A percentile compares a stretch with the other conserved stretches of the same genome.
These are phyloP conservation scores for Periophthalmodon schlosseri DNA, from an alignment of 2,113 vertebrate genomes.

Conservation along the genomic window DNA sequence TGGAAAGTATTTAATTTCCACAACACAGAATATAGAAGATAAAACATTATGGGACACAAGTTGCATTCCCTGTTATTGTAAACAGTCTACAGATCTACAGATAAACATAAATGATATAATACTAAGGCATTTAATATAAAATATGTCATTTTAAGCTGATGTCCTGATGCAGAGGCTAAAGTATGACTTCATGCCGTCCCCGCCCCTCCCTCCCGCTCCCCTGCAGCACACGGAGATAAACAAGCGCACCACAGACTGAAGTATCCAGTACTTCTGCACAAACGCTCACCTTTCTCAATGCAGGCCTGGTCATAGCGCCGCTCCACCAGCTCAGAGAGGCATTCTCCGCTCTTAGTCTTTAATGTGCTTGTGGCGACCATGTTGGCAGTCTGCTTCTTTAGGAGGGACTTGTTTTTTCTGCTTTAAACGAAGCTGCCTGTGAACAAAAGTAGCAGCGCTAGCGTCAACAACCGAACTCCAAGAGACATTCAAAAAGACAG, in stretches of 20 bases:
- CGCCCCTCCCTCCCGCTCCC: slow-evolving; percentile 26
- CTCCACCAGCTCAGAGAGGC: slow-evolving; percentile 61
- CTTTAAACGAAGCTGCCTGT: slow-evolving; percentile 24
- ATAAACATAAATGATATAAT: background rate
- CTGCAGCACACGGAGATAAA: slow-evolving; percentile 62
- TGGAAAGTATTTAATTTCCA: too few species aligned
- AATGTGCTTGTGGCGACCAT: slow-evolving; percentile 78
- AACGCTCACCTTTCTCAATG: slow-evolving; percentile 76
- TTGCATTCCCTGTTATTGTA: background rate
- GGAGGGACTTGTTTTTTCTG: slow-evolving; percentile 10
- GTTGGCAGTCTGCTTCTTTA: slow-evolving; percentile 26
- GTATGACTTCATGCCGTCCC: slow-evolving; percentile 72
- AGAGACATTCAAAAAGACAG: background rate
- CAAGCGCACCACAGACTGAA: slow-evolving; percentile 35
- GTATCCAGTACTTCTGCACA: background rate
- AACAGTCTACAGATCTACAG: too few species aligned
- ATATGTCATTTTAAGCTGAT: background rate
- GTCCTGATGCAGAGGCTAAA: slow-evolving; percentile 31
- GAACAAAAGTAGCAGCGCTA: background rate
- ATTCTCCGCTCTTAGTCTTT: slow-evolving; percentile 69
- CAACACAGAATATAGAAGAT: background rate
- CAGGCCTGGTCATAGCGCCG: slow-evolving; percentile 64
- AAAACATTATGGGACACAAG: background rate
- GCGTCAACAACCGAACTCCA: slow-evolving; percentile 11
- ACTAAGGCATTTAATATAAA: background rate